phyloP scores from a whole-genome alignment of 2,888 invertebrate species.

The Tachystola acroxantha region DNA sequence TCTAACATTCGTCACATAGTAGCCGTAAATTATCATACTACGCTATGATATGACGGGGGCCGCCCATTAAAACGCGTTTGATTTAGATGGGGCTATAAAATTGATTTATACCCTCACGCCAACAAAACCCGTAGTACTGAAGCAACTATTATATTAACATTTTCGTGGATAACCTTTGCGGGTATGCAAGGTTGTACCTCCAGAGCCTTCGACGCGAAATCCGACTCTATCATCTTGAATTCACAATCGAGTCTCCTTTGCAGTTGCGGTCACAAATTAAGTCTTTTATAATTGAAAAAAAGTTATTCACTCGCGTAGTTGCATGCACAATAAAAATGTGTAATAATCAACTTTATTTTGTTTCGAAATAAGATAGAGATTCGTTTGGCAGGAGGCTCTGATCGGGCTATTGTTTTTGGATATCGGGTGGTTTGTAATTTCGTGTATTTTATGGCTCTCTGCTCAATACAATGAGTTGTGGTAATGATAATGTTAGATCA shows the following conservation, averaged over 20 bases:
- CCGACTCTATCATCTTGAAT: conserved; percentile 17
- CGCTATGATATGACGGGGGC: conserved; percentile 79
- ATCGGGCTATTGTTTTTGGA: conserved; percentile 67
- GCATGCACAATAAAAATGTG: conserved; percentile 44
- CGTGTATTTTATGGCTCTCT: conserved; percentile 65
- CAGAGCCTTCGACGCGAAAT: conserved; percentile 16
- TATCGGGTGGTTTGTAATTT: conserved; percentile 65
- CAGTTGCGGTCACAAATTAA: conserved; percentile 37
- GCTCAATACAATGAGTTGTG: conserved; percentile 53
- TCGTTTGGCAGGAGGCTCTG: conserved; percentile 25
- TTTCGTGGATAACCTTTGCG: conserved; percentile 75
- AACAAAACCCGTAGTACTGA: conserved; percentile 77
- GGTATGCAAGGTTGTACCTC: conserved; percentile 55
- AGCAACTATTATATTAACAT: conserved; percentile 79
- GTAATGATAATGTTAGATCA: conserved; percentile 28
- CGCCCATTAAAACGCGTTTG: conserved; percentile 80
- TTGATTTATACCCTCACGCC: conserved; percentile 79
- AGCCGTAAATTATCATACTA: conserved; percentile 79
- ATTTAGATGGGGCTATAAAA: conserved; percentile 80
- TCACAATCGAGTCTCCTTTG: conserved; percentile 16
- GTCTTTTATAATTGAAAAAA: conserved; percentile 70
- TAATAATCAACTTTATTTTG: conserved; percentile 38
- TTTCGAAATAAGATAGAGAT: conserved; percentile 26
- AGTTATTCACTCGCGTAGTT: conserved; percentile 67
- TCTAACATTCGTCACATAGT: conserved; percentile 80